Percentiles rank a stretch among this genome's conserved stretches.
These are phyloP conservation scores for Schizopygopsis malacanthus DNA, from an alignment of 2,797 vertebrate species.

Conservation along the genomic window DNA sequence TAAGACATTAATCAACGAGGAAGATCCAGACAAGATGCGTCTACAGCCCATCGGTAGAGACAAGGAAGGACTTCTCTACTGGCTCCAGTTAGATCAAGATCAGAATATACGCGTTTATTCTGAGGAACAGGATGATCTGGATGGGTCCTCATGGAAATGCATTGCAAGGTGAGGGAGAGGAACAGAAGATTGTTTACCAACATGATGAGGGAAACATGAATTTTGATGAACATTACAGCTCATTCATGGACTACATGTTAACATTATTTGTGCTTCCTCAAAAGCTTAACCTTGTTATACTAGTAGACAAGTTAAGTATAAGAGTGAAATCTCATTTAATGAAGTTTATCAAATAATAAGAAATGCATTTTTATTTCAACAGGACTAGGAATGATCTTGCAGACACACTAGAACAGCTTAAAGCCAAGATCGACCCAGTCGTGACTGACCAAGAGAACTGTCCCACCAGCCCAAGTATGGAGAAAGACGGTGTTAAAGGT, in stretches of 20 bases:
- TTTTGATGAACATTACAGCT: background rate
- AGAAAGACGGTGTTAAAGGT: constrained; percentile 35
- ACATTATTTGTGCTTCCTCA: background rate
- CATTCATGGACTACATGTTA: background rate
- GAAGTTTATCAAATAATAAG: constrained; percentile 1
- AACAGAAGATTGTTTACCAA: background rate
- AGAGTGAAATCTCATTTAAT: background rate
- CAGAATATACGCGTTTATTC: constrained; percentile 95
- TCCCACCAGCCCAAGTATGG: constrained; percentile 75
- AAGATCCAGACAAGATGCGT: constrained; percentile 95
- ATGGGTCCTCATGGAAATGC: constrained; percentile 95
- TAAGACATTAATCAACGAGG: constrained; percentile 93
- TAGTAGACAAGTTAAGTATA: background rate
- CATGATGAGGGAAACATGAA: background rate
- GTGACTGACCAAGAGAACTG: constrained; percentile 75
- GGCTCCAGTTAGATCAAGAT: constrained; percentile 96
- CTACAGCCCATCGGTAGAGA: constrained; percentile 94
- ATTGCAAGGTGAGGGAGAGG: constrained; percentile 86
- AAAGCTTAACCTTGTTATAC: background rate
- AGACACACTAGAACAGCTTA: constrained; percentile 91
- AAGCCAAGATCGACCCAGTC: constrained; percentile 89
- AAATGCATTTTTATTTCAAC: constrained; percentile 43
- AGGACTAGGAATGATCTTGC: constrained; percentile 94
- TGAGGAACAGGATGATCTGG: constrained; percentile 96
- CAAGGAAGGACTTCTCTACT: constrained; percentile 92